Evolutionary conservation across 2,113 vertebrate genomes (phyloP), one percentile per base, ranked within the genome.

Genomic region (Spea multiplicata): DNA sequence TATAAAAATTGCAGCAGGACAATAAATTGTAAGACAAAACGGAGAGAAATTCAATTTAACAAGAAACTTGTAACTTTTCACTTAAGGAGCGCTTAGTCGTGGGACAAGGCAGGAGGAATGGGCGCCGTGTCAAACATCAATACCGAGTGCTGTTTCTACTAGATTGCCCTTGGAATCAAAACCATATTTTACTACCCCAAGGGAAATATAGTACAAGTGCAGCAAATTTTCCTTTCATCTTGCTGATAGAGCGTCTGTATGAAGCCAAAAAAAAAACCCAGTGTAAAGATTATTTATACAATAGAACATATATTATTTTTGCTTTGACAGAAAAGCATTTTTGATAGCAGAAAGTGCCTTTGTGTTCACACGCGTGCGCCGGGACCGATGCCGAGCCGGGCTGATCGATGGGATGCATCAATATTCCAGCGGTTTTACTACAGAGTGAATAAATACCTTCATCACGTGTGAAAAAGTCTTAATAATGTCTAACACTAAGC

Each of bases 131-230:
- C 84, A 84, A 0, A 6, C 87, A 88, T 88, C 86, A 86, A 88
- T 90, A 87, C 82, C 81, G 86, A 82, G 83, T 82, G 83, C 86
- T 73, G 86, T 84, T 86, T 78, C 78, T 85, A 84, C 85, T 73
- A 82, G 77, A 68, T 65, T 87, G 87, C 88, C 87, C 86, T 88
- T 86, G 84, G 83, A 88, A 84, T 73, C 76, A 82, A 86, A 83
- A 81, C 86, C 82, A 84, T 90, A 88, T 88, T 88, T 90, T 86
- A 88, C 83, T 84, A 81, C 85, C 88, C 85, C 86, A 66, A 81
- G 87, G 87, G 88, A 90, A 90, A 89, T 90, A 87, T 85, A 88
- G 70, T 83, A 84, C 85, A 89, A 87, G 85, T 87, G 84, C 79
- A 87, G 85, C 85, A 85, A 85, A 87, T 88, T 87, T 87, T 85